phyloP scores from a whole-genome alignment of 1,140 invertebrate genomes.

The Anoplophora glabripennis region DNA sequence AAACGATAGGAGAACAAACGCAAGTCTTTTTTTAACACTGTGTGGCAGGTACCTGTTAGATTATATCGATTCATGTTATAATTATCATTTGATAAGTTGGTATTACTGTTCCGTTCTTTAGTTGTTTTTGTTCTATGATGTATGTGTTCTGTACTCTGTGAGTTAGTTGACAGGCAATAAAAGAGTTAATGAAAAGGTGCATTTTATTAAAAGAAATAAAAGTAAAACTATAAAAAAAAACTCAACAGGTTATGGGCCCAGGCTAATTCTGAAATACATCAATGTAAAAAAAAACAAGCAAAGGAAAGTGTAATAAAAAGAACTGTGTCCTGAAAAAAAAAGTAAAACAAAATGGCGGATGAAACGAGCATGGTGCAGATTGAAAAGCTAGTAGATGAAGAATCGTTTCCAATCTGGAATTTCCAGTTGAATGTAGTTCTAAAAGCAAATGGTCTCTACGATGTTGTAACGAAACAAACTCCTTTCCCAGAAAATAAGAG shows the following conservation, averaged over 20 bases:
- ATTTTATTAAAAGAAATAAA: too few relatives aligned
- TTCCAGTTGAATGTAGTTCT: conserved; percentile 5
- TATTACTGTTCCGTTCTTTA: too few relatives aligned
- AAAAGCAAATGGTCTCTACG: conserved; percentile 5
- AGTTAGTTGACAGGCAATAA: too few relatives aligned
- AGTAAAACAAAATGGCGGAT: neutral
- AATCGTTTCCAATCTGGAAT: conserved; percentile 10
- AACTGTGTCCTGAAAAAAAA: neutral
- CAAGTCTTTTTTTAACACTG: too few relatives aligned
- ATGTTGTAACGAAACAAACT: neutral
- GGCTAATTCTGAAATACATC: neutral
- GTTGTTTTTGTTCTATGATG: too few relatives aligned
- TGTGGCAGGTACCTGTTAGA: too few relatives aligned
- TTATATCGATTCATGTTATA: too few relatives aligned
- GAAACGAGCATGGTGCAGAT: neutral
- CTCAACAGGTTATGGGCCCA: conserved; percentile 19
- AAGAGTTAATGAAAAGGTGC: too few relatives aligned
- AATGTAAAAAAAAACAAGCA: neutral
- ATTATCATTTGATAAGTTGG: too few relatives aligned
- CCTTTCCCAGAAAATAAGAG: neutral
- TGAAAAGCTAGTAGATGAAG: conserved; percentile 2
- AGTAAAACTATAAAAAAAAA: too few relatives aligned
- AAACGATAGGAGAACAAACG: too few relatives aligned
- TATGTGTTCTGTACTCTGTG: too few relatives aligned
- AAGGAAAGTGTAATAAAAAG: conserved; percentile 8